These are phyloP conservation scores for Willisornis vidua DNA, from an alignment of 2,113 vertebrate genomes.

Conservation along the genomic window DNA sequence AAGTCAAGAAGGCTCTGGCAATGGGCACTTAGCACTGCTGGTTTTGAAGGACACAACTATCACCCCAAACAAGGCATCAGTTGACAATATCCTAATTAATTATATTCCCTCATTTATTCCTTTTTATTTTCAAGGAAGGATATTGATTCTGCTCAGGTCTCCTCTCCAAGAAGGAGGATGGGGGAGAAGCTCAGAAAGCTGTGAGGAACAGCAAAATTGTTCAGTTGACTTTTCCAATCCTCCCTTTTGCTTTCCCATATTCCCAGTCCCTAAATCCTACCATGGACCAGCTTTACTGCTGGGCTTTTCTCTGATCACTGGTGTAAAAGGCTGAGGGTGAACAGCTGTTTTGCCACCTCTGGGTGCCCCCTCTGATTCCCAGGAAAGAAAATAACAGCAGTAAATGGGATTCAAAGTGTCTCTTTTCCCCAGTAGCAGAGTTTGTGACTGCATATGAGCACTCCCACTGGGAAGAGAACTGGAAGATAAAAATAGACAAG, in stretches of 20 bases:
- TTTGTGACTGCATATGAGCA: background rate
- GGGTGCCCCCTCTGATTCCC: background rate
- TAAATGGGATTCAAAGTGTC: background rate
- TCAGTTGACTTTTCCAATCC: background rate
- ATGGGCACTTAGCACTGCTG: background rate
- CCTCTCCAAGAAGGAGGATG: background rate
- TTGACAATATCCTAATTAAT: background rate
- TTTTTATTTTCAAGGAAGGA: background rate
- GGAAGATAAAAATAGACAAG: conserved; percentile 22
- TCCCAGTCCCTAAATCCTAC: background rate
- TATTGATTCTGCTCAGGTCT: background rate
- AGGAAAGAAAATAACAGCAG: conserved; percentile 1
- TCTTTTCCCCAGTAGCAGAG: background rate
- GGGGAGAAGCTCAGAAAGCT: background rate
- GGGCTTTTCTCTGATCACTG: background rate
- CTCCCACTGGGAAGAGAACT: background rate
- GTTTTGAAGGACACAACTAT: background rate
- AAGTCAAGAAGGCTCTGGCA: background rate
- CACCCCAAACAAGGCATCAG: background rate
- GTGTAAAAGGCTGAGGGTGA: background rate
- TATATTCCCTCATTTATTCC: background rate
- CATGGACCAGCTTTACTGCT: background rate
- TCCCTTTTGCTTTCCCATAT: background rate
- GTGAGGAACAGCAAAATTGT: background rate
- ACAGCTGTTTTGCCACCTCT: background rate